Conservation (phyloP, 2,888 invertebrate species). For the Diachrysia chrysitis region DNA sequence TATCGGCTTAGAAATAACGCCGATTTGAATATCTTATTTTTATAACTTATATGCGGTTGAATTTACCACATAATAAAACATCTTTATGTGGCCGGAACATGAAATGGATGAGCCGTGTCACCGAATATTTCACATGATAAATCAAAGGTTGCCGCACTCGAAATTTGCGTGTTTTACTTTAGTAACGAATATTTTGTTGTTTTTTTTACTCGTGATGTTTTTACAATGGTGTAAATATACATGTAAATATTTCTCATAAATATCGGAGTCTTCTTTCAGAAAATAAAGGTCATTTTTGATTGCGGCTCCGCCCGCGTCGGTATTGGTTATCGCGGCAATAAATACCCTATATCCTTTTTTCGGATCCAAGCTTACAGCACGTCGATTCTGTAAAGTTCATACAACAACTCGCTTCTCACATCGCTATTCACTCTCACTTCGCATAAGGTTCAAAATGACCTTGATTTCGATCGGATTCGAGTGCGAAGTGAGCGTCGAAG, state of each 20-base stretch:
- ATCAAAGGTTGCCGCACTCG: conserved; percentile 11
- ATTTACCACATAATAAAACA: conserved; percentile 5
- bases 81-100: conserved; percentile 19
- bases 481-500: too few species aligned
- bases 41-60: neutral
- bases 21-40: neutral
- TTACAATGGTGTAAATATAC: neutral
- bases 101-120: conserved; percentile 42
- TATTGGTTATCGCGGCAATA: too few species aligned
- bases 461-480: too few species aligned
- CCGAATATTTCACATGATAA: conserved; percentile 31
- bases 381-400: too few species aligned
- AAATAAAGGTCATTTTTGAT: neutral
- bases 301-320: too few species aligned
- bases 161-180: conserved; percentile 17
- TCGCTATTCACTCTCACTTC: too few species aligned
- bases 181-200: conserved; percentile 10
- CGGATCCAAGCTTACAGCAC: too few species aligned
- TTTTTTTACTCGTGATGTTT: conserved; percentile 3
- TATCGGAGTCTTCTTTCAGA: too few species aligned
- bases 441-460: too few species aligned
- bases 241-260: neutral
- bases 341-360: too few species aligned
- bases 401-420: too few species aligned
- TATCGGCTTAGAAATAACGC: neutral